Evolutionary conservation across 1,140 invertebrate species (phyloP).

Genomic region (Ridgeia piscesae): DNA sequence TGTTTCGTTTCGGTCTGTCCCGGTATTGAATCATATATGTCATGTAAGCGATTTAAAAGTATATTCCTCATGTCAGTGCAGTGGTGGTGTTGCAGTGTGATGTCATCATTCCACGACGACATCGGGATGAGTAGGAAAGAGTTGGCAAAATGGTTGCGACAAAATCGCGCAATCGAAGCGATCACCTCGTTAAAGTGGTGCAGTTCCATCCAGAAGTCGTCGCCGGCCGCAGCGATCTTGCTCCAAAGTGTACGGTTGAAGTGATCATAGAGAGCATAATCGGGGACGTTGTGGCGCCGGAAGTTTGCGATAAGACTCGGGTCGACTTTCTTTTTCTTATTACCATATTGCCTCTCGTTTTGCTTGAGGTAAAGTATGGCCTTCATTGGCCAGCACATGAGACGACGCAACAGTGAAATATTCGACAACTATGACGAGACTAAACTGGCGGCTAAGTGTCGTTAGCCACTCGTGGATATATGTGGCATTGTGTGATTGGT

Average conservation of each 20-base stretch:
- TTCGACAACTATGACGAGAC: conserved; percentile 60
- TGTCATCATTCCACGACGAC: background rate
- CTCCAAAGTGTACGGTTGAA: conserved; percentile 28
- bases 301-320: conserved; percentile 8
- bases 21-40: background rate
- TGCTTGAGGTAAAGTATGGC: conserved; percentile 50
- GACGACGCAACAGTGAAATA: conserved; percentile 58
- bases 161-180: background rate
- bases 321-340: background rate
- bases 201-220: conserved; percentile 24
- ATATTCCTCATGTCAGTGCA: background rate
- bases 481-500: background rate
- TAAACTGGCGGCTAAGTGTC: background rate
- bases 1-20: background rate
- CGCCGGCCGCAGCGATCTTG: background rate
- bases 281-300: background rate
- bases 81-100: background rate
- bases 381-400: conserved; percentile 60
- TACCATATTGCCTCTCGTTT: background rate
- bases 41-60: background rate
- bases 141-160: background rate
- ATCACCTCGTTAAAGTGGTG: background rate
- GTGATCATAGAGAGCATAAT: conserved; percentile 11
- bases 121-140: background rate
- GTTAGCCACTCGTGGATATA: background rate